A percentile compares a stretch with the other conserved stretches of the same genome.
phyloP scores from a whole-genome alignment of 2,797 vertebrate genomes.

The Tragelaphus oryx region DNA sequence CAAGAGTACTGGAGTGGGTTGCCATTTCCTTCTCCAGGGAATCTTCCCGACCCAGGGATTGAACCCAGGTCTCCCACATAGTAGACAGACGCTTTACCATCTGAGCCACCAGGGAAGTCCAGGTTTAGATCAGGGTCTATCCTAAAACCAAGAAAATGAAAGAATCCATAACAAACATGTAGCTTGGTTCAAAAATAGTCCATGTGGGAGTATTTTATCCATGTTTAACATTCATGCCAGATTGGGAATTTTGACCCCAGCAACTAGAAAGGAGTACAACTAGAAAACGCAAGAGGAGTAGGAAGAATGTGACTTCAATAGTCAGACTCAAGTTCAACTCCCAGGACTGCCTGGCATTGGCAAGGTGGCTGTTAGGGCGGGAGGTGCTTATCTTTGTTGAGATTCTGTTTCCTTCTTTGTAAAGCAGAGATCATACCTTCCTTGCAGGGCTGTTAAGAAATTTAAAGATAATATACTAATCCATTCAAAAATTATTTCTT shows the following conservation, averaged over 20 bases:
- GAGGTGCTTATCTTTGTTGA: background rate
- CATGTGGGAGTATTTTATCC: background rate
- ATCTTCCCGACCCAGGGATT: too few species aligned
- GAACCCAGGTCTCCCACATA: too few species aligned
- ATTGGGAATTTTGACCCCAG: background rate
- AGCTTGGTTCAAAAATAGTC: background rate
- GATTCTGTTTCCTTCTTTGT: background rate
- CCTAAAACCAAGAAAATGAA: conserved; percentile 8
- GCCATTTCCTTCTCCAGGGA: too few species aligned
- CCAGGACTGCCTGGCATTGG: background rate
- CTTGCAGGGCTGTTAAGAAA: background rate
- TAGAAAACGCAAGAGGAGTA: background rate
- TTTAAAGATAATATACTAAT: background rate
- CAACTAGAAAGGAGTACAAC: background rate
- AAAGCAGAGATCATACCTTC: background rate
- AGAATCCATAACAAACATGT: background rate
- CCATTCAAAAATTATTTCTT: background rate
- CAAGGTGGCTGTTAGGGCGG: background rate
- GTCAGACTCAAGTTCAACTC: background rate
- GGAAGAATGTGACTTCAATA: background rate
- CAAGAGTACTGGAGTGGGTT: too few species aligned
- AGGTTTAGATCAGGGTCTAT: background rate
- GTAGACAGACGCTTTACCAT: too few species aligned
- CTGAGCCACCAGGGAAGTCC: too few species aligned
- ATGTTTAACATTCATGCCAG: background rate